These are phyloP conservation scores for Aspidiotus destructor DNA, from an alignment of 2,888 invertebrate genomes.

Conservation along the genomic window DNA sequence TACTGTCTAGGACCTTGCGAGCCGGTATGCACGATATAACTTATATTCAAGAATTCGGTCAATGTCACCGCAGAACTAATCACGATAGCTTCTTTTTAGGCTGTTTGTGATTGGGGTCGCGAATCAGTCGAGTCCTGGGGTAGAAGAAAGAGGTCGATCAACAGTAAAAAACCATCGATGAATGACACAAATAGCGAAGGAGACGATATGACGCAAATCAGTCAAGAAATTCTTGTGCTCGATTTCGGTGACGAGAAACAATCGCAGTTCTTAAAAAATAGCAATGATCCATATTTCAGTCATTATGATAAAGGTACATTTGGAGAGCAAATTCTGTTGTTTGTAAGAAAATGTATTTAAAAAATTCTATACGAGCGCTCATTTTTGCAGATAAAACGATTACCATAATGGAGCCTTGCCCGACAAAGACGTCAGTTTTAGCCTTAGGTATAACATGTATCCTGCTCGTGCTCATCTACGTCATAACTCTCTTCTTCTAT, in stretches of 20 bases:
- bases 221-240: conserved; percentile 84
- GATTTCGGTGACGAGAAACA: conserved; percentile 87
- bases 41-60: not conserved
- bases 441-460: conserved; percentile 85
- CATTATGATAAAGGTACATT: conserved; percentile 53
- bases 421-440: conserved; percentile 82
- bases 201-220: conserved; percentile 76
- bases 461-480: conserved; percentile 74
- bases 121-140: conserved; percentile 87
- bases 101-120: conserved; percentile 82
- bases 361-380: too few species aligned
- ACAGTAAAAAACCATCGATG: conserved; percentile 51
- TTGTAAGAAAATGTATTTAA: too few species aligned
- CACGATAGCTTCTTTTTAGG: conserved; percentile 48
- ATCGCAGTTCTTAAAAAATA: conserved; percentile 60
- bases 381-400: conserved; percentile 69
- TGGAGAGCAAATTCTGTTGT: not conserved
- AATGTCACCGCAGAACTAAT: not conserved
- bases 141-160: conserved; percentile 66
- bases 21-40: conserved; percentile 54
- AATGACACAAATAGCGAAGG: conserved; percentile 50
- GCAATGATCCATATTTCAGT: conserved; percentile 57
- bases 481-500: conserved; percentile 84
- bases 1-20: conserved; percentile 91
- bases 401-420: conserved; percentile 82